Base-by-base conservation (phyloP, 2,888 invertebrate genomes). In the Tholera decimalis region DNA sequence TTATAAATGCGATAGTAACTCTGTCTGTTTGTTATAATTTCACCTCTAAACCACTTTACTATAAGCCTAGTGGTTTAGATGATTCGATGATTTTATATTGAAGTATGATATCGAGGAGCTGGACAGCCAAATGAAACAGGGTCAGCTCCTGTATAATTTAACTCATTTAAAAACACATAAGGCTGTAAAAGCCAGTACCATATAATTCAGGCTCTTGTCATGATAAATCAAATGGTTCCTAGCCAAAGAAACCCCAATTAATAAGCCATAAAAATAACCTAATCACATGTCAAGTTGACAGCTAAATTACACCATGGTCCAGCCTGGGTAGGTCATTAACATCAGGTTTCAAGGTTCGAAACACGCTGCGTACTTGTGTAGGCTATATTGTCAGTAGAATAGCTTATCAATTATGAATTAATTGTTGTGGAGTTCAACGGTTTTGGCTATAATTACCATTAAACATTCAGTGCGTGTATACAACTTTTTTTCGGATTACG, bases 211-310 rank as follows among this genome's bases (percentile, higher is more conserved):
- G 30, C 22, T 35, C 37, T 15, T 51, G 13, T n/a, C 44, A n/a
- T 22, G 8, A 59, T 60, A 26, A 51, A 72, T 55, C 50, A 39
- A 46, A 55, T 13, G 24, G 37, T 7, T 64, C 22, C 20, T 11
- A 15, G 4, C 35, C 5, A 60, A 65, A 64, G 22, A n/a, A 57
- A 50, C 60, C 46, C n/a, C 43, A 66, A 77, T 77, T 72, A 74
- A 24, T 6, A 53, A 24, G n/a, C 64, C 22, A 60, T 59, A 57
- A 43, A 50, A 60, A 54, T 47, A 43, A 37, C 30, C n/a, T 13
- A 33, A 46, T 60, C 66, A n/a, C 47, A 30, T 59, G 39, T 73
- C 73, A 43, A 56, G 57, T 62, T 76, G 68, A 79, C 79, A 72
- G 62, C 43, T 26, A 70, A 70, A 78, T 72, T 71, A 68, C 55